These are phyloP conservation scores for Sinohyriopsis cumingii DNA, from an alignment of 2,888 invertebrate genomes.

Conservation along the genomic window DNA sequence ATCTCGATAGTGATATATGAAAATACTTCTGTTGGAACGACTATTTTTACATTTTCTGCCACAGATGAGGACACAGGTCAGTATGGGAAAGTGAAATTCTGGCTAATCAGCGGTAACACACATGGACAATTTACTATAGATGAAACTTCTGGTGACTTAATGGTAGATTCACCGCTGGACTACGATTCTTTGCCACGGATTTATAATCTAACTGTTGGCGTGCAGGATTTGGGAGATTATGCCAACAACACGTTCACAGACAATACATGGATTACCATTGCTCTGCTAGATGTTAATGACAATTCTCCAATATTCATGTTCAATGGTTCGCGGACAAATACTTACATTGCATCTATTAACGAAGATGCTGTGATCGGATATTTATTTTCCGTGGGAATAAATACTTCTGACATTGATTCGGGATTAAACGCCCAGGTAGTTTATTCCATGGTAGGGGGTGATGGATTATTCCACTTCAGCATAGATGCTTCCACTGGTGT, in stretches of 20 bases:
- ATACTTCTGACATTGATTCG: too few species aligned
- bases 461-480: conserved; percentile 30
- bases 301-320: conserved; percentile 31
- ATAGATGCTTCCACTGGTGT: conserved; percentile 37
- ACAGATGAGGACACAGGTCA: conserved; percentile 47
- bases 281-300: conserved; percentile 51
- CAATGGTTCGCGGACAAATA: conserved; percentile 31
- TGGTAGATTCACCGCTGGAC: conserved; percentile 38
- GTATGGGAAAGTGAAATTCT: conserved; percentile 35
- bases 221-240: conserved; percentile 12
- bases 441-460: conserved; percentile 28
- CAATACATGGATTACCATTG: conserved; percentile 43
- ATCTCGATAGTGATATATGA: conserved; percentile 44
- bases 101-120: conserved; percentile 36
- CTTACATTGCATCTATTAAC: conserved; percentile 19
- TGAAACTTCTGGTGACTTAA: conserved; percentile 21
- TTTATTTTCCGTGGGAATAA: conserved; percentile 20
- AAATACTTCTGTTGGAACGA: conserved; percentile 22
- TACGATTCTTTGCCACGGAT: conserved; percentile 34
- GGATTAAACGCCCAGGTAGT: neutral
- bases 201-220: conserved; percentile 42
- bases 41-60: conserved; percentile 34
- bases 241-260: conserved; percentile 25
- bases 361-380: conserved; percentile 31
- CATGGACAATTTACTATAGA: conserved; percentile 41